A percentile compares a stretch with the other conserved stretches of the same genome.
phyloP scores from a whole-genome alignment of 1,140 invertebrate species.

The Diachasmimorpha longicaudata region DNA sequence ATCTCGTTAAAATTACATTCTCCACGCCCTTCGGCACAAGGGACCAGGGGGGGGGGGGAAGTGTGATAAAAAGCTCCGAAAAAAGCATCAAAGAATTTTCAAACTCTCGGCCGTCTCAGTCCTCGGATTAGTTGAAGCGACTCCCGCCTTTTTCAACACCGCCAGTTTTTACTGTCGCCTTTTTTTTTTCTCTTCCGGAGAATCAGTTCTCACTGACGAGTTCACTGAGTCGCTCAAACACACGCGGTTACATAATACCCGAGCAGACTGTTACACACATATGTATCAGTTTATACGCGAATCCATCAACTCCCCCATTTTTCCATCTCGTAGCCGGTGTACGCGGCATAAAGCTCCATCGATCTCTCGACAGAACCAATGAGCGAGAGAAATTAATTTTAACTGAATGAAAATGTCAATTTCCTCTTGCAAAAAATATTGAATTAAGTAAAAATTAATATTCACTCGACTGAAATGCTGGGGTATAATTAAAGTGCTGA shows the following conservation, averaged over 20 bases:
- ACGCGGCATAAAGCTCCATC: background rate
- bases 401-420: no score
- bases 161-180: background rate
- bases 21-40: background rate
- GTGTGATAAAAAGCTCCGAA: no score
- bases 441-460: no score
- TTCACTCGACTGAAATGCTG: background rate
- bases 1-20: background rate
- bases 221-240: background rate
- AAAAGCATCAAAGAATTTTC: background rate
- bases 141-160: background rate
- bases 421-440: no score
- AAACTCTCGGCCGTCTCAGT: background rate
- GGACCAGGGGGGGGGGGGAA: background rate
- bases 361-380: background rate
- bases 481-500: background rate
- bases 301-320: conserved; percentile 21
- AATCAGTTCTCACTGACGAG: conserved; percentile 2
- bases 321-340: conserved; percentile 5
- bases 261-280: background rate
- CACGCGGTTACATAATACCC: conserved; percentile 20
- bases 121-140: background rate
- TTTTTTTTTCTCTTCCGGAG: background rate
- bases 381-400: background rate
- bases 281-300: conserved; percentile 15